Base-by-base conservation (phyloP, 1,140 invertebrate genomes). In the Sweltsa coloradensis region DNA sequence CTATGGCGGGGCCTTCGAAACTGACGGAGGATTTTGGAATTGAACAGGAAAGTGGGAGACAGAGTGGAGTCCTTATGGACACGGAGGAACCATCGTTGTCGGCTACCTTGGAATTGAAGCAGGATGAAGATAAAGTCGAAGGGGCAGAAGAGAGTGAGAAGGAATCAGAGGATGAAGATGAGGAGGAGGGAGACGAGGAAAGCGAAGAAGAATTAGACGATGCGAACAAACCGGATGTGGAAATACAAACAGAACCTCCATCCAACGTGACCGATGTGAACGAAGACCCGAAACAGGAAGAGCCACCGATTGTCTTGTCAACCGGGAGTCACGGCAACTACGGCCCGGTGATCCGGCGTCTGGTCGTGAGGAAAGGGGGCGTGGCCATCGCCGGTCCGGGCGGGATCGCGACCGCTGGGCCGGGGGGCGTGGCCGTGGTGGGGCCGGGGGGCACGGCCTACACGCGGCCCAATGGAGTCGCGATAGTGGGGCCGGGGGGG, bases 381-480 rank as follows among this genome's bases (percentile, higher is more conserved):
- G 79, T 83, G 1, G 80, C 81, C 0, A 83, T 84, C 22, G 81
- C 80, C 2, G 81, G 81, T 0, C 80, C 81, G 0, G 79, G 79
- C 6, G 80, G 80, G 37, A 76, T 82, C 29, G 81, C 81, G 0
- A 82, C 79, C 2, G 79, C 80, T 1, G 80, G 79, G 5, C 74
- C 71, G 51, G 81, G 81, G 2, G 81, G 81, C 5, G 81, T 79
- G 1, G 80, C 81, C 0, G 81, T 84, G 31, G 80, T 84, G 1
- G 80, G 81, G 3, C 79, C 81, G 5, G 78, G 78, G 7, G 80
- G 80, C 0, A 67, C 78, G 23, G 81, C 79, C 0, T 78, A 80
- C 46, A 82, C 79, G 1, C 75, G 79, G 54, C 76, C 76, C 5
- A 74, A 70, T 53, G 80, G 78, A 21, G 57, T 81, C 2, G 79